Percentiles rank a stretch among this genome's conserved stretches.
phyloP scores from a whole-genome alignment of 2,797 vertebrate genomes.

The Coilia nasus region DNA sequence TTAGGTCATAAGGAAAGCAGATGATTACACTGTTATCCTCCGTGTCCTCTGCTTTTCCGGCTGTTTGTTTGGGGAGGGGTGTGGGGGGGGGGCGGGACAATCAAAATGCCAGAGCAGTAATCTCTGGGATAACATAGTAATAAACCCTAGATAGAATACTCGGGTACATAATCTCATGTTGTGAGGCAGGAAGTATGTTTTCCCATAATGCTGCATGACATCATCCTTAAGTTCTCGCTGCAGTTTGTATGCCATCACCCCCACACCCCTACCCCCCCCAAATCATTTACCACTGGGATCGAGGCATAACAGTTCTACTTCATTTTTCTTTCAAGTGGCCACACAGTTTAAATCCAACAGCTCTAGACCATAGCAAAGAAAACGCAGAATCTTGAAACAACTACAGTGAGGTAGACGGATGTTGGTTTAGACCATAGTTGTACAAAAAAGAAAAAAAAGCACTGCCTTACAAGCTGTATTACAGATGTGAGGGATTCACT shows the following conservation, averaged over 20 bases:
- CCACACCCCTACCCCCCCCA: background rate
- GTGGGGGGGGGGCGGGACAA: background rate
- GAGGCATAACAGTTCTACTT: conserved; percentile 12
- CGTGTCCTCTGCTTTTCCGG: conserved; percentile 44
- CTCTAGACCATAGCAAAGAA: conserved; percentile 25
- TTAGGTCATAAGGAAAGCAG: conserved; percentile 36
- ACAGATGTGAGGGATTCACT: conserved; percentile 57
- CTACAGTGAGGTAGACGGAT: conserved; percentile 54
- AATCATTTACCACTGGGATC: background rate
- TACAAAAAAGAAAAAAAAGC: conserved; percentile 51
- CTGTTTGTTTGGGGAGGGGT: conserved; percentile 58
- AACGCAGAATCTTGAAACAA: background rate
- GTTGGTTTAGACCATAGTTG: conserved; percentile 52
- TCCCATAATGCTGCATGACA: conserved; percentile 59
- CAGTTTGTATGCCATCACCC: background rate
- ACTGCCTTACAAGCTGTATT: conserved; percentile 53
- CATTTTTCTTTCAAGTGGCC: conserved; percentile 25
- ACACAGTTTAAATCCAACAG: background rate
- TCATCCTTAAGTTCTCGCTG: conserved; percentile 15
- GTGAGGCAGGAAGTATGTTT: conserved; percentile 62
- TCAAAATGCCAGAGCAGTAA: conserved; percentile 55
- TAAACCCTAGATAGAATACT: conserved; percentile 69
- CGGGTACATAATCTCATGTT: conserved; percentile 60
- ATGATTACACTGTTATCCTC: background rate
- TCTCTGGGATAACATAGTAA: conserved; percentile 67